phyloP scores from a whole-genome alignment of 2,888 invertebrate species.

The Polyommatus iphigenia region DNA sequence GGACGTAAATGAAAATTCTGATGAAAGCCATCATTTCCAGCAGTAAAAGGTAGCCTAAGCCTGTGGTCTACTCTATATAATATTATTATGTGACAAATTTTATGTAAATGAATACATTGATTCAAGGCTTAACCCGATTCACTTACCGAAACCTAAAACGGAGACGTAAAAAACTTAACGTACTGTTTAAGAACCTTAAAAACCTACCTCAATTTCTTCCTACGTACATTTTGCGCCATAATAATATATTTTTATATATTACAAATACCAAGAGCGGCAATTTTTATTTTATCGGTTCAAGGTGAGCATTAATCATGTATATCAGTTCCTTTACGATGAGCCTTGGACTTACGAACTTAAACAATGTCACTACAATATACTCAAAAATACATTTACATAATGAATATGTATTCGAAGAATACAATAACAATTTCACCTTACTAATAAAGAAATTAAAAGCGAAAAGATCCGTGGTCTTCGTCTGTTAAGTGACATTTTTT shows the following conservation, averaged over 20 bases:
- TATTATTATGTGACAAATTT: no score
- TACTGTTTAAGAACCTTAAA: not conserved
- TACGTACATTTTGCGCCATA: not conserved
- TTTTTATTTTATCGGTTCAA: conserved; percentile 48
- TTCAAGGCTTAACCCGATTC: no score
- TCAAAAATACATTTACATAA: conserved; percentile 5
- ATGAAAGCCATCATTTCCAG: no score
- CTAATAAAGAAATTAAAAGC: no score
- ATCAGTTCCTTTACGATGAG: conserved; percentile 42
- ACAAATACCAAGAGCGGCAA: not conserved
- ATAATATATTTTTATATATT: conserved; percentile 8
- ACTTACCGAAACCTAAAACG: no score
- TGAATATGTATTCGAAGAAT: not conserved
- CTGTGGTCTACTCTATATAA: no score
- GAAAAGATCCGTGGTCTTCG: no score
- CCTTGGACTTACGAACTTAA: conserved; percentile 40
- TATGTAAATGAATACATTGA: no score
- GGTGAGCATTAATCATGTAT: conserved; percentile 54
- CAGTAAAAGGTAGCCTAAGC: no score
- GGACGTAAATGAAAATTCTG: no score
- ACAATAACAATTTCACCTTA: no score
- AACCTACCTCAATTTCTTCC: not conserved
- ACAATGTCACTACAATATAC: conserved; percentile 19
- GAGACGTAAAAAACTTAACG: not conserved
- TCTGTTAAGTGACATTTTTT: no score